These are phyloP conservation scores for Anthophora plumipes DNA, from an alignment of 2,888 invertebrate genomes.

Conservation along the genomic window DNA sequence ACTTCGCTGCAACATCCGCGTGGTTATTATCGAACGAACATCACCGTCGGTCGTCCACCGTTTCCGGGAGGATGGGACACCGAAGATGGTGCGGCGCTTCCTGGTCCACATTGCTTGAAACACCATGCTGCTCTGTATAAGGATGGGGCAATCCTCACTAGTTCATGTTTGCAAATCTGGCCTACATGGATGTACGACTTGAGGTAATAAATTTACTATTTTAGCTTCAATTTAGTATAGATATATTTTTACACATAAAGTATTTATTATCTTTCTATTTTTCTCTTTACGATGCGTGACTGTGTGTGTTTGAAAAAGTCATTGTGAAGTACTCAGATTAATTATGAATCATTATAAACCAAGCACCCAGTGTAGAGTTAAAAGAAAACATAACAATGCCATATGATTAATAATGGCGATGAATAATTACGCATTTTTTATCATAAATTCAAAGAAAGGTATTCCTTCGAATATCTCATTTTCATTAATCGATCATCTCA, in stretches of 20 bases:
- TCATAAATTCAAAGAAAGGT: too few relatives aligned
- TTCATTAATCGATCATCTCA: too few relatives aligned
- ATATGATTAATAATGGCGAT: too few relatives aligned
- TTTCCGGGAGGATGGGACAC: constrained; percentile 85
- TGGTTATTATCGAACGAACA: constrained; percentile 83
- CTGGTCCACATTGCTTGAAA: constrained; percentile 87
- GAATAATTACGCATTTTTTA: too few relatives aligned
- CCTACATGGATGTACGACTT: constrained; percentile 94
- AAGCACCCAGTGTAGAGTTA: too few relatives aligned
- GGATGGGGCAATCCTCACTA: constrained; percentile 87
- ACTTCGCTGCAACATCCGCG: constrained; percentile 77
- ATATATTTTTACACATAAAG: not conserved
- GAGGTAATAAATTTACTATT: constrained; percentile 74
- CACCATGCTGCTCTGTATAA: constrained; percentile 90
- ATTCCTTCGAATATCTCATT: too few relatives aligned
- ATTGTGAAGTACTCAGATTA: too few relatives aligned
- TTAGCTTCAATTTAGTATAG: not conserved
- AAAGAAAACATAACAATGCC: too few relatives aligned
- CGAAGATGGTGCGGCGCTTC: constrained; percentile 83
- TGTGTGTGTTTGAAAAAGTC: too few relatives aligned
- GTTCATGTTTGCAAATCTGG: constrained; percentile 91
- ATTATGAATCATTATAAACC: too few relatives aligned
- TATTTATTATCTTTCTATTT: not conserved
- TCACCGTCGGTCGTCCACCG: constrained; percentile 79
- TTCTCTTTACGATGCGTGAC: not conserved